Evolutionary conservation across 64 coral and sea anemone species (phyloP).

Genomic region (Stylophora pistillata): DNA sequence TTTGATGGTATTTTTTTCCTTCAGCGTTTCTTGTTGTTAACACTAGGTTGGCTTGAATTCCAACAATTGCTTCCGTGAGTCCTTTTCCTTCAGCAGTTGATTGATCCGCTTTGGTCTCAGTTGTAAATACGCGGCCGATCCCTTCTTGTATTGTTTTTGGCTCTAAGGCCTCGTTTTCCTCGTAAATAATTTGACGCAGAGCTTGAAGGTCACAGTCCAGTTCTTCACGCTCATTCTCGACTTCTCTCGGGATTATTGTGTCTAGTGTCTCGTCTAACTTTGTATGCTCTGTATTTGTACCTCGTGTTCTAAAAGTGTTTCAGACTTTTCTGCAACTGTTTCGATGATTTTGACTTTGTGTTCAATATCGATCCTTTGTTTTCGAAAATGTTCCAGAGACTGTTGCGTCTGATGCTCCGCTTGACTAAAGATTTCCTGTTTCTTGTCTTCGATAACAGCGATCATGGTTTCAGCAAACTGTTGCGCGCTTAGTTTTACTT

Average conservation of each 20-base stretch:
- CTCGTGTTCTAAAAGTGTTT: neutral
- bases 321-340: neutral
- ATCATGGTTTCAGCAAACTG: neutral
- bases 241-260: neutral
- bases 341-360: neutral
- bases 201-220: neutral
- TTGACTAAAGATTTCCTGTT: neutral
- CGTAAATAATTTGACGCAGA: neutral
- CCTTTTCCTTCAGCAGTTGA: neutral
- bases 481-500: neutral
- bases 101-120: neutral
- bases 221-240: neutral
- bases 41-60: neutral
- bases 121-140: neutral
- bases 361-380: neutral
- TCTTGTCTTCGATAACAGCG: neutral
- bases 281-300: neutral
- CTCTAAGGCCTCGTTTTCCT: neutral
- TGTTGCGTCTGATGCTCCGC: neutral
- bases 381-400: neutral
- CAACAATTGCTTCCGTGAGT: neutral
- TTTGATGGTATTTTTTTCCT: neutral
- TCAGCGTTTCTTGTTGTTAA: conserved; percentile 8
- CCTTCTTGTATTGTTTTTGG: neutral
- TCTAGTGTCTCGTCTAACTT: neutral